Evolutionary conservation across 2,888 invertebrate genomes (phyloP).

Genomic region (Dasysyrphus tricinctus): DNA sequence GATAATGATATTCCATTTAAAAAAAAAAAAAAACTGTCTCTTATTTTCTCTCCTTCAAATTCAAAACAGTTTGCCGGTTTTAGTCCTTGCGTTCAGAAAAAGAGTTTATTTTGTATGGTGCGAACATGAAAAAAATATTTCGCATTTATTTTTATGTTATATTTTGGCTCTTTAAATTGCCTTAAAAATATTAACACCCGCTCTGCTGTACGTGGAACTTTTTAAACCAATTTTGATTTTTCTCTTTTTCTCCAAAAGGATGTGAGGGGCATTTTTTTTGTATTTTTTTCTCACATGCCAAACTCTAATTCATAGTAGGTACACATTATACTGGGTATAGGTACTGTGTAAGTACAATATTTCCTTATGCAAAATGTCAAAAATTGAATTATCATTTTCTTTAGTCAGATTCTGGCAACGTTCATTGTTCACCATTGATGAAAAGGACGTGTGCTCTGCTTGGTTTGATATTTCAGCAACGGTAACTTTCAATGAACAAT

Average conservation of each 20-base stretch:
- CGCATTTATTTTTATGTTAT: slow-evolving; percentile 3
- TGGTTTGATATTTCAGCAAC: slow-evolving; percentile 34
- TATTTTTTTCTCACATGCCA: neutral
- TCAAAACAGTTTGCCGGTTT: neutral
- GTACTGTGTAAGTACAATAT: slow-evolving; percentile 28
- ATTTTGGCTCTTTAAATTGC: slow-evolving; percentile 44
- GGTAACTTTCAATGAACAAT: slow-evolving; percentile 65
- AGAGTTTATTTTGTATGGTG: slow-evolving; percentile 28
- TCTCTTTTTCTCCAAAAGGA: slow-evolving; percentile 19
- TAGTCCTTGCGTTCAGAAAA: slow-evolving; percentile 12
- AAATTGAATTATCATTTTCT: slow-evolving; percentile 56
- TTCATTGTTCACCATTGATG: slow-evolving; percentile 56
- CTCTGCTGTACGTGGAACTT: slow-evolving; percentile 15
- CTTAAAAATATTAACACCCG: slow-evolving; percentile 36
- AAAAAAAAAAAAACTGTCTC: slow-evolving; percentile 45
- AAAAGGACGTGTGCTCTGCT: slow-evolving; percentile 42
- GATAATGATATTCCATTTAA: slow-evolving; percentile 70
- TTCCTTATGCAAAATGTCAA: slow-evolving; percentile 55
- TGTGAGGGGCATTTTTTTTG: slow-evolving; percentile 23
- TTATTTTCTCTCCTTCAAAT: neutral
- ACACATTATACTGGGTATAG: too few species aligned
- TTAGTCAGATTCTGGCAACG: slow-evolving; percentile 13
- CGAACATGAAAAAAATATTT: slow-evolving; percentile 3
- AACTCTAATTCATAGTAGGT: neutral
- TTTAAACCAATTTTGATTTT: slow-evolving; percentile 30